Evolutionary conservation across 2,888 invertebrate species (phyloP).

Genomic region (Caenorhabditis sp.): DNA sequence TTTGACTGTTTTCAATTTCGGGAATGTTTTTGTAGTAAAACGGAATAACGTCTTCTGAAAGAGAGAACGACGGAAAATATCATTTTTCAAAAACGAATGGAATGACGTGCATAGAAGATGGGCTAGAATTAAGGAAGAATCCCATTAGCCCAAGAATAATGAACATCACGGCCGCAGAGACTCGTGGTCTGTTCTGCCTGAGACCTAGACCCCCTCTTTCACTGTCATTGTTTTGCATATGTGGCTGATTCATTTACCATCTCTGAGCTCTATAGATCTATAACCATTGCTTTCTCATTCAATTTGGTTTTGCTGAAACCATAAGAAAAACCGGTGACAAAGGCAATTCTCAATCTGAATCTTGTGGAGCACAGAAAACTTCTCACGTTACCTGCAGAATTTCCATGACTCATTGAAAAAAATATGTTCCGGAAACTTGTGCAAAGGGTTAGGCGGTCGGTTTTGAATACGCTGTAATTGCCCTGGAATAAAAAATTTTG

Average conservation of each 20-base stretch:
- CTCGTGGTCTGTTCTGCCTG: background rate
- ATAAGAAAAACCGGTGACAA: slow-evolving; percentile 26
- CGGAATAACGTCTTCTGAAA: background rate
- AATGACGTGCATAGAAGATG: slow-evolving; percentile 53
- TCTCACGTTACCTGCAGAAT: slow-evolving; percentile 18
- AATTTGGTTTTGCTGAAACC: too few relatives aligned
- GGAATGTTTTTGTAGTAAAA: slow-evolving; percentile 18
- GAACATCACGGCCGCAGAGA: slow-evolving; percentile 27
- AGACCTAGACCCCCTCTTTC: background rate
- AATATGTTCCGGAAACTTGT: slow-evolving; percentile 2
- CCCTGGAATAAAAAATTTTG: background rate
- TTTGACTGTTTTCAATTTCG: background rate
- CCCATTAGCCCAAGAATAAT: slow-evolving; percentile 53
- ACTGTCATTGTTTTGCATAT: background rate
- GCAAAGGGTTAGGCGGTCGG: background rate
- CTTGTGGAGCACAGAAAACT: background rate
- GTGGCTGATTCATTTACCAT: slow-evolving; percentile 14
- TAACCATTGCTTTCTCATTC: background rate
- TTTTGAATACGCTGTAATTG: background rate
- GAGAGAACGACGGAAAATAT: slow-evolving; percentile 40
- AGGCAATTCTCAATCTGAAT: background rate
- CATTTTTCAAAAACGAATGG: slow-evolving; percentile 55
- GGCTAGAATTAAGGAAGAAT: slow-evolving; percentile 44
- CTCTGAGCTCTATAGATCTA: background rate
- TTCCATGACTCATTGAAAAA: background rate